Conservation (phyloP, 1,140 invertebrate species). For the Maconellicoccus hirsutus region DNA sequence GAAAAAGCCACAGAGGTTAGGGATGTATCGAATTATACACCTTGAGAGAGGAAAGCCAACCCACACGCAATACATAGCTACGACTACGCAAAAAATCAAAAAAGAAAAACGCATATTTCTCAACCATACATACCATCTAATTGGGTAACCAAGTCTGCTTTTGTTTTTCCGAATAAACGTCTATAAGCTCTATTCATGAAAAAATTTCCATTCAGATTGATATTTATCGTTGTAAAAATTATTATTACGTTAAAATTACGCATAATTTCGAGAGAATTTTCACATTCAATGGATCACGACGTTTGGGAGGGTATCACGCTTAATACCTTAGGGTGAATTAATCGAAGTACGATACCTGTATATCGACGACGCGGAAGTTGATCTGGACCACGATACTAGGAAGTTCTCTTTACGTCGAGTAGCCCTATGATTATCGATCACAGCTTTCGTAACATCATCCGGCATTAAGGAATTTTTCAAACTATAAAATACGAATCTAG, state of each 20-base stretch:
- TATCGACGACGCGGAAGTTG: constrained; percentile 49
- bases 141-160: constrained; percentile 20
- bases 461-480: constrained; percentile 40
- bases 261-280: too few relatives aligned
- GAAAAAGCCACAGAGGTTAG: neutral
- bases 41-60: neutral
- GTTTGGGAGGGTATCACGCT: too few relatives aligned
- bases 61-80: neutral
- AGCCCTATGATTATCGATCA: constrained; percentile 36
- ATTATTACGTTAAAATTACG: too few relatives aligned
- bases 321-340: too few relatives aligned
- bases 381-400: constrained; percentile 50
- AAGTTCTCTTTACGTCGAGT: constrained; percentile 45
- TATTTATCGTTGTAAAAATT: too few relatives aligned
- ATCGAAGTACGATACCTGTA: constrained; percentile 40
- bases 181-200: constrained; percentile 16
- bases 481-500: constrained; percentile 39
- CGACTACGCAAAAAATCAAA: neutral
- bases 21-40: neutral
- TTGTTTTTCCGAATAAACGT: constrained; percentile 19
- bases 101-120: neutral
- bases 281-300: too few relatives aligned
- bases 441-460: constrained; percentile 41
- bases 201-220: constrained; percentile 7
- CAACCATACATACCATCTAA: constrained; percentile 18